Conservation (phyloP, 2,113 vertebrate genomes). For the Hemiprocne comata region DNA sequence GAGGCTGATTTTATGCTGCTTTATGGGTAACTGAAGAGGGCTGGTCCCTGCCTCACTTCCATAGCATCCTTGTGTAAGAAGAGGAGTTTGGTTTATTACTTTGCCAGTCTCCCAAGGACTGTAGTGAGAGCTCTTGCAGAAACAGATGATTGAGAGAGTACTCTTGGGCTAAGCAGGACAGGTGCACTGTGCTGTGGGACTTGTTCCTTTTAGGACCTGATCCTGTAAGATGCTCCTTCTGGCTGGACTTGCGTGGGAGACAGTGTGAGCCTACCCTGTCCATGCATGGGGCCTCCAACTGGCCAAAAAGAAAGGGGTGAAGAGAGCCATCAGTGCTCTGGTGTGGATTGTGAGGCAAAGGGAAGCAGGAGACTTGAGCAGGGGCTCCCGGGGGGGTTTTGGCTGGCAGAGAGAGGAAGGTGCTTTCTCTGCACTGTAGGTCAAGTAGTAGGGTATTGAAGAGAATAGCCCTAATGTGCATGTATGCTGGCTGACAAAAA, state of each 20-base stretch:
- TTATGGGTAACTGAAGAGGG: not conserved
- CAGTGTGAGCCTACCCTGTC: not conserved
- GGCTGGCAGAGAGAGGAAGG: not conserved
- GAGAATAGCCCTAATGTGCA: not conserved
- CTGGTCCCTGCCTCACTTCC: not conserved
- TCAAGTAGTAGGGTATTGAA: not conserved
- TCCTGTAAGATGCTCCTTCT: not conserved
- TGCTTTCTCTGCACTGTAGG: not conserved
- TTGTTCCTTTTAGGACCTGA: not conserved
- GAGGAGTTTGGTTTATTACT: not conserved
- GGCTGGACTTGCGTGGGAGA: not conserved
- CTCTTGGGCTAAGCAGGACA: not conserved
- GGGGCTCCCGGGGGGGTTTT: not conserved
- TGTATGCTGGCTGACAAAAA: slow-evolving; percentile 16
- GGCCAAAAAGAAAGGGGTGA: not conserved
- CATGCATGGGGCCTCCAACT: accelerated
- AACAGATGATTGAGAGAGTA: not conserved
- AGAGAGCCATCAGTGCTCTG: not conserved
- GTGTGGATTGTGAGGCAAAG: not conserved
- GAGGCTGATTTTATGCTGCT: not conserved
- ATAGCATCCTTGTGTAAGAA: not conserved
- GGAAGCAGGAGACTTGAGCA: not conserved
- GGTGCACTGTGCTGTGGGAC: not conserved
- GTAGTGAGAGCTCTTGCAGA: not conserved
- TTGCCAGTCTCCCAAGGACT: not conserved